phyloP scores from a whole-genome alignment of 2,797 vertebrate species.

The Ceryle rudis region DNA sequence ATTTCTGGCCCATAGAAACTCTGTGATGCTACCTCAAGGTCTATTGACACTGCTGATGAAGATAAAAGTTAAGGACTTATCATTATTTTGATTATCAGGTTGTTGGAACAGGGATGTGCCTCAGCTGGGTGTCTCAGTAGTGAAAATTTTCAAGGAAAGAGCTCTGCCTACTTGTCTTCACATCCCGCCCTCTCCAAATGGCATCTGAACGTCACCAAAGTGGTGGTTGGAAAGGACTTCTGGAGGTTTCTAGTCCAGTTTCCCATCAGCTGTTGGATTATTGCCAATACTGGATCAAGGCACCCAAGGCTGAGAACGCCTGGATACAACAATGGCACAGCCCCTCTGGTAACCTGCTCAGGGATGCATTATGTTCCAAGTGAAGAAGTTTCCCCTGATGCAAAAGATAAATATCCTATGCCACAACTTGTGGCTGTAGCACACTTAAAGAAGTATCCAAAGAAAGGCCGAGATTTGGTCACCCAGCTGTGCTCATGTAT shows the following conservation, averaged over 20 bases:
- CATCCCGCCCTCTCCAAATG: not conserved
- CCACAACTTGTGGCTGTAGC: not conserved
- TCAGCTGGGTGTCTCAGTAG: not conserved
- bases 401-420: not conserved
- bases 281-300: not conserved
- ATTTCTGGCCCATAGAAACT: not conserved
- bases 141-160: not conserved
- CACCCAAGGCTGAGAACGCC: not conserved
- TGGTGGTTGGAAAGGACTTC: not conserved
- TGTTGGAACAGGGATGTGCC: not conserved
- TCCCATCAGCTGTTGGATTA: not conserved
- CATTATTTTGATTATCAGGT: not conserved
- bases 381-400: accelerated
- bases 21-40: not conserved
- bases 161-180: not conserved
- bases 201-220: not conserved
- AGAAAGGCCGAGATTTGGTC: not conserved
- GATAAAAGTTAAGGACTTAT: not conserved
- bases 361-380: not conserved
- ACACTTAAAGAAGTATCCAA: not conserved
- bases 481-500: accelerated
- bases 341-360: not conserved
- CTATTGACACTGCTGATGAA: not conserved
- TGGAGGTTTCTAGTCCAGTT: not conserved
- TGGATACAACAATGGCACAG: accelerated